Evolutionary conservation across 1,140 invertebrate species (phyloP).

Genomic region (Drosophila ironensis): DNA sequence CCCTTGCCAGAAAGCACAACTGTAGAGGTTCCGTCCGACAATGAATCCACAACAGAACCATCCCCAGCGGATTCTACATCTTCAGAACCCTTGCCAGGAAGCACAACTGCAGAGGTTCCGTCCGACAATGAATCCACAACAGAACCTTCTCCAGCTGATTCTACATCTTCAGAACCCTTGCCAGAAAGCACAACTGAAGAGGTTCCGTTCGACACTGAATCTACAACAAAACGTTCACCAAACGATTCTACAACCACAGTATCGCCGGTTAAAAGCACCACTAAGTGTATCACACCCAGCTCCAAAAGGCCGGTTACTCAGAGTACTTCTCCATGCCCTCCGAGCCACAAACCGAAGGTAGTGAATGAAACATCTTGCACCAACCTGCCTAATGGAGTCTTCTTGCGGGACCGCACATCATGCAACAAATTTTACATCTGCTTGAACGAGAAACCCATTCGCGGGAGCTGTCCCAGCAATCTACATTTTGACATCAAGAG

Average conservation of each 20-base stretch:
- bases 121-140: neutral
- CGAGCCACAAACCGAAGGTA: neutral
- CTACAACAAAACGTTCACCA: neutral
- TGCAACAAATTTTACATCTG: conserved; percentile 52
- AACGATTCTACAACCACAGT: neutral
- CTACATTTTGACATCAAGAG: conserved; percentile 50
- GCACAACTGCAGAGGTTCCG: no score
- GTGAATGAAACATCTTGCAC: neutral
- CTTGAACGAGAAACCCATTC: conserved; percentile 22
- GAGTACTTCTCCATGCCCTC: neutral
- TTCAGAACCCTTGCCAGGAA: neutral
- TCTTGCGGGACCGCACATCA: conserved; percentile 16
- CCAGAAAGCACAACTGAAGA: neutral
- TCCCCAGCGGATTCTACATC: neutral
- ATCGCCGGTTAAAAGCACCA: neutral
- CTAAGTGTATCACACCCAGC: neutral
- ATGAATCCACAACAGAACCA: neutral
- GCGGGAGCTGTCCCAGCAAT: conserved; percentile 24
- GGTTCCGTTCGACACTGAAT: neutral
- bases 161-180: neutral
- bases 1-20: neutral
- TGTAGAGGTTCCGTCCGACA: neutral
- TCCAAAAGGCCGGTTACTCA: neutral
- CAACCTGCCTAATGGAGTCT: conserved; percentile 30
- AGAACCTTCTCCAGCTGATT: neutral